A percentile compares a stretch with the other conserved stretches of the same genome.
phyloP scores from a whole-genome alignment of 2,888 invertebrate species.

The Lutraria lutraria region DNA sequence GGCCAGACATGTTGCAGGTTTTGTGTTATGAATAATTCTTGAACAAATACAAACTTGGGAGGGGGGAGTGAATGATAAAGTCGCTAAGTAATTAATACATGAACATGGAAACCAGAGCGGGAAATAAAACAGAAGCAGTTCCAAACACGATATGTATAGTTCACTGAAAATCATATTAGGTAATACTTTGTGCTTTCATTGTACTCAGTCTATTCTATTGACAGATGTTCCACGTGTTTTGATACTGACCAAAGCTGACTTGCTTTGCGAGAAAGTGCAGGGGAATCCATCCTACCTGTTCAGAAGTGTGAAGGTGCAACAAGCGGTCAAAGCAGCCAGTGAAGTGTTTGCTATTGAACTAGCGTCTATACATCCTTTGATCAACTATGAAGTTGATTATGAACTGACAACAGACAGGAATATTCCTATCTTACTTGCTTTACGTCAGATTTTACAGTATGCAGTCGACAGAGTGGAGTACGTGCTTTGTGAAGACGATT shows the following conservation, averaged over 20 bases:
- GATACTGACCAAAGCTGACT: conserved; percentile 27
- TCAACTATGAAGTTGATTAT: conserved; percentile 27
- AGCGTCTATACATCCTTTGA: conserved; percentile 22
- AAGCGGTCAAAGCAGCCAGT: conserved; percentile 24
- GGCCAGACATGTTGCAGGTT: no score
- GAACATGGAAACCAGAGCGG: neutral
- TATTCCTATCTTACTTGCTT: conserved; percentile 26
- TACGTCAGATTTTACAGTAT: conserved; percentile 24
- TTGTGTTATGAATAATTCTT: no score
- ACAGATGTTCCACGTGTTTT: conserved; percentile 33
- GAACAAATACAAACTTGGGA: neutral
- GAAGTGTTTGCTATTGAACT: neutral
- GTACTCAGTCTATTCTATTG: neutral
- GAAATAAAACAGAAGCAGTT: neutral
- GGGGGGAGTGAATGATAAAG: neutral
- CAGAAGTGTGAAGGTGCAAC: conserved; percentile 2
- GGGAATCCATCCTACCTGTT: conserved; percentile 9
- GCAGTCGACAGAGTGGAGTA: neutral
- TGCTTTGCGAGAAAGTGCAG: neutral
- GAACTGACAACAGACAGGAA: neutral
- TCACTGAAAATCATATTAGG: no score
- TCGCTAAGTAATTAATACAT: neutral
- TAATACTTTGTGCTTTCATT: no score
- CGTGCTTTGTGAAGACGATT: neutral
- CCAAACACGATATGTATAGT: neutral